Percentiles rank a stretch among this genome's conserved stretches.
Evolutionary conservation across 2,888 invertebrate species (phyloP).

Genomic region (Tridacna gigas): DNA sequence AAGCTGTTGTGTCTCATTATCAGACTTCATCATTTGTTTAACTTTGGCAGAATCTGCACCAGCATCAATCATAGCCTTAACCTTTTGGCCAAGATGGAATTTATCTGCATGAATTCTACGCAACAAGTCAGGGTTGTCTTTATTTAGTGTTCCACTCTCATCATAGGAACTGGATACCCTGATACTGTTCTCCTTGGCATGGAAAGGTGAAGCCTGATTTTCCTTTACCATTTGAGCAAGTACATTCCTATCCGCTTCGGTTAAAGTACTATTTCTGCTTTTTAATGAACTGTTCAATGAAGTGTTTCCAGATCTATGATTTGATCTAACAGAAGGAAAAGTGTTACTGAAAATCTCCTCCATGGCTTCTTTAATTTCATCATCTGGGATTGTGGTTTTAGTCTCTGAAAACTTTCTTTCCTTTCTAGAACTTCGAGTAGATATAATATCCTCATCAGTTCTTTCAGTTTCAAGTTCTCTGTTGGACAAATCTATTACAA

Average conservation of each 20-base stretch:
- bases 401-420: constrained; percentile 76
- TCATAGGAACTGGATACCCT: constrained; percentile 62
- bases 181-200: constrained; percentile 66
- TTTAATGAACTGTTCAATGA: constrained; percentile 46
- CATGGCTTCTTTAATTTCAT: constrained; percentile 79
- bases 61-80: constrained; percentile 73
- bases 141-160: constrained; percentile 62
- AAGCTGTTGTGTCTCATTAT: constrained; percentile 75
- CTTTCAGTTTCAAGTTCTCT: constrained; percentile 42
- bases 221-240: constrained; percentile 68
- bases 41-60: constrained; percentile 68
- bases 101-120: constrained; percentile 71
- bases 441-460: constrained; percentile 54
- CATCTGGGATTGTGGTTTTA: constrained; percentile 62
- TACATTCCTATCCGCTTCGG: constrained; percentile 73
- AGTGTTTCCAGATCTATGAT: constrained; percentile 58
- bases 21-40: constrained; percentile 69
- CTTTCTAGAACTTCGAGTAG: constrained; percentile 64
- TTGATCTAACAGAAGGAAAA: constrained; percentile 68
- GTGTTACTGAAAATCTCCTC: constrained; percentile 81
- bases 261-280: constrained; percentile 72
- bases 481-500: constrained; percentile 25
- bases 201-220: constrained; percentile 74
- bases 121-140: constrained; percentile 71
- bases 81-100: constrained; percentile 70